phyloP scores from a whole-genome alignment of 2,113 vertebrate species.

The Coregonus clupeaformis region DNA sequence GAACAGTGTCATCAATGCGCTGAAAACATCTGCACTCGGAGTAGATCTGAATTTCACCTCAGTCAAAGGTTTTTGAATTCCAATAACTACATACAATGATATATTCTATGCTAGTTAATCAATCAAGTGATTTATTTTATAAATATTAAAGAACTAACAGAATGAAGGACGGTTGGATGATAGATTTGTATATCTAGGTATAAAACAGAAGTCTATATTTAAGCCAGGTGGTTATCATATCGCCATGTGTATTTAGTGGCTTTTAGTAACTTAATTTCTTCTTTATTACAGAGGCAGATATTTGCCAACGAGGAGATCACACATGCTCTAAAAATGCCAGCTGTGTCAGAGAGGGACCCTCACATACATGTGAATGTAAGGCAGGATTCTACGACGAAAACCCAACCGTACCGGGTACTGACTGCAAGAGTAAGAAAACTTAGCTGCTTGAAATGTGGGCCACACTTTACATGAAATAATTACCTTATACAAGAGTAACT shows the following conservation, averaged over 20 bases:
- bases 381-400: slow-evolving; percentile 2
- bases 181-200: background rate
- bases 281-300: slow-evolving; percentile 17
- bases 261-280: background rate
- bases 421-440: slow-evolving; percentile 17
- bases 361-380: slow-evolving; percentile 12
- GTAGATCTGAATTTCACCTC: slow-evolving; percentile 14
- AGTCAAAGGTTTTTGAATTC: slow-evolving; percentile 3
- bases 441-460: no score
- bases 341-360: background rate
- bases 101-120: background rate
- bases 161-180: background rate
- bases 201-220: no score
- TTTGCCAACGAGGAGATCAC: background rate
- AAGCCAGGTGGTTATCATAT: no score
- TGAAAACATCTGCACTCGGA: slow-evolving; percentile 3
- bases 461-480: background rate
- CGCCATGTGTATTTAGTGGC: background rate
- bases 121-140: background rate
- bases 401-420: slow-evolving; percentile 13
- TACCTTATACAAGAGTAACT: background rate
- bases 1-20: slow-evolving; percentile 9
- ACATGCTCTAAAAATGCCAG: slow-evolving; percentile 13
- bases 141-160: no score
- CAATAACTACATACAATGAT: background rate